These are phyloP conservation scores for Ganaspis brasiliensis DNA, from an alignment of 2,888 invertebrate species.

Conservation along the genomic window DNA sequence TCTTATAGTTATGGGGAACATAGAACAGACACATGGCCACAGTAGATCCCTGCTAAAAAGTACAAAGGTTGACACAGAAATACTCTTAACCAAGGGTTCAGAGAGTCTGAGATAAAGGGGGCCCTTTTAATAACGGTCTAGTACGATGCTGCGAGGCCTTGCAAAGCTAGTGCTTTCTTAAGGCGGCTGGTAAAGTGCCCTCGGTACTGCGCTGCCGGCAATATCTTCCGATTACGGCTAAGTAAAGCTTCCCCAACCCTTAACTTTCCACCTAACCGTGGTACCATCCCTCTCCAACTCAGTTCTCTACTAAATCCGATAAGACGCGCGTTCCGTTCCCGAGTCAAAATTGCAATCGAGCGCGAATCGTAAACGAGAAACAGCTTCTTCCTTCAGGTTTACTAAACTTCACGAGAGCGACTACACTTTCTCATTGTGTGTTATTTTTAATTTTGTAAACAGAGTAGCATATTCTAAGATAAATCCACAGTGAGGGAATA, in stretches of 20 bases:
- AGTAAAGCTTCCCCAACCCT: slow-evolving; percentile 76
- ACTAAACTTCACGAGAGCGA: neutral
- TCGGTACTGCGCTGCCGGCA: slow-evolving; percentile 78
- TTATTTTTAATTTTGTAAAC: too few species aligned
- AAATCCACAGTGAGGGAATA: too few species aligned
- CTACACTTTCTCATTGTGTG: too few species aligned
- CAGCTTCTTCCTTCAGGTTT: neutral
- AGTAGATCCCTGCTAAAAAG: slow-evolving; percentile 77
- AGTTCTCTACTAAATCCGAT: slow-evolving; percentile 65
- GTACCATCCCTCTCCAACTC: slow-evolving; percentile 58
- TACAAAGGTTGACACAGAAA: slow-evolving; percentile 80
- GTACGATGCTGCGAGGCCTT: slow-evolving; percentile 71
- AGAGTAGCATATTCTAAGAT: too few species aligned
- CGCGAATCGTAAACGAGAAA: slow-evolving; percentile 63
- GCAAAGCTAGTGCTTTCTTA: slow-evolving; percentile 76
- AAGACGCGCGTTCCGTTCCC: slow-evolving; percentile 65
- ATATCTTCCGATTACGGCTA: slow-evolving; percentile 80
- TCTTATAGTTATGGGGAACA: slow-evolving; percentile 60
- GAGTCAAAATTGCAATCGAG: slow-evolving; percentile 74
- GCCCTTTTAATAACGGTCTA: slow-evolving; percentile 79
- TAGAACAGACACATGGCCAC: slow-evolving; percentile 68
- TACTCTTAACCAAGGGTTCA: slow-evolving; percentile 73
- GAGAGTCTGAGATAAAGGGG: slow-evolving; percentile 66
- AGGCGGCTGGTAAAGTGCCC: slow-evolving; percentile 79
- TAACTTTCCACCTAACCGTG: slow-evolving; percentile 70